Conservation (phyloP, 1,140 invertebrate species). For the Heliconius himera region DNA sequence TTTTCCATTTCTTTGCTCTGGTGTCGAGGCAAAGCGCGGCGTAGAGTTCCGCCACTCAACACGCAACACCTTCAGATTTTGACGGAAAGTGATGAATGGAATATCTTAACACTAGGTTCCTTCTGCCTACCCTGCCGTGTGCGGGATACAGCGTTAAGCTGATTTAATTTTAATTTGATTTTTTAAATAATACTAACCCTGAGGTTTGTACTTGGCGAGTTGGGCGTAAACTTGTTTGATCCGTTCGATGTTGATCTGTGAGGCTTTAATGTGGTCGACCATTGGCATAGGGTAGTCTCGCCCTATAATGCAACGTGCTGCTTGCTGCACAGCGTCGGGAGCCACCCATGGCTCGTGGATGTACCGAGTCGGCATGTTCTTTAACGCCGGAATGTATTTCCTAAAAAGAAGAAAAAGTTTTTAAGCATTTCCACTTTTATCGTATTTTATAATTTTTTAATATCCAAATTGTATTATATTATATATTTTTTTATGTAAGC, state of each 20-base stretch:
- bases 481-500: background rate
- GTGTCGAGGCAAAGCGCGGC: too few relatives aligned
- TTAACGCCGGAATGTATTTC: constrained; percentile 90
- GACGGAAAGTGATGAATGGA: too few relatives aligned
- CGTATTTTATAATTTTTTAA: background rate
- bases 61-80: too few relatives aligned
- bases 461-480: background rate
- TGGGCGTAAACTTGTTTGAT: constrained; percentile 95
- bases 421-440: background rate
- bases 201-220: constrained; percentile 85
- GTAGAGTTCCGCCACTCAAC: too few relatives aligned
- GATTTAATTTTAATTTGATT: too few relatives aligned
- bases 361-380: constrained; percentile 91
- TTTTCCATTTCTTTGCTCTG: too few relatives aligned
- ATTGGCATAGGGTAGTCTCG: constrained; percentile 93
- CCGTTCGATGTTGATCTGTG: constrained; percentile 90
- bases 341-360: constrained; percentile 95
- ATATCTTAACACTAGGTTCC: too few relatives aligned
- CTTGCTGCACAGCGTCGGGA: constrained; percentile 88
- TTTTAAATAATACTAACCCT: constrained; percentile 51
- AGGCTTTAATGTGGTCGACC: constrained; percentile 90
- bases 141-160: too few relatives aligned
- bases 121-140: too few relatives aligned
- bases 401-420: constrained; percentile 71
- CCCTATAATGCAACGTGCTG: constrained; percentile 92